A percentile compares a stretch with the other conserved stretches of the same genome.
These are phyloP conservation scores for Cheiracanthium punctorium DNA, from an alignment of 2,888 invertebrate genomes.

Conservation along the genomic window DNA sequence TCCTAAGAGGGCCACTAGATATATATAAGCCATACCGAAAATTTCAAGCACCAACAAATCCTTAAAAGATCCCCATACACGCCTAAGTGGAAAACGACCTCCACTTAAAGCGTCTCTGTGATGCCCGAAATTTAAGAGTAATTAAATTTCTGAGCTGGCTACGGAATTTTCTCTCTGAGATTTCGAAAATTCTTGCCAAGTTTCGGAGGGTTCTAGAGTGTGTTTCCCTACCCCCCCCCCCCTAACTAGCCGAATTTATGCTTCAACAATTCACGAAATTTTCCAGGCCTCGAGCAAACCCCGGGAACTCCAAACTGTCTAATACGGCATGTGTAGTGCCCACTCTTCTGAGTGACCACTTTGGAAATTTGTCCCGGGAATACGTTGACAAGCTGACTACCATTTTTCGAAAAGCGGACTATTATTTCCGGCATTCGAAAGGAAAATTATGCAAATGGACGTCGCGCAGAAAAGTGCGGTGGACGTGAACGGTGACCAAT, in stretches of 20 bases:
- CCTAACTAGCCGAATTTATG: background rate
- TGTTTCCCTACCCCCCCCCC: background rate
- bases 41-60: background rate
- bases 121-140: constrained; percentile 37
- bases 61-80: background rate
- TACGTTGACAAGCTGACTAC: background rate
- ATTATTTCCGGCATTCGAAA: background rate
- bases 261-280: background rate
- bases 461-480: too few species aligned
- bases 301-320: background rate
- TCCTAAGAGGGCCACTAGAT: background rate
- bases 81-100: background rate
- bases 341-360: background rate
- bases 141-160: constrained; percentile 58
- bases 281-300: background rate
- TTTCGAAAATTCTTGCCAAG: constrained; percentile 9
- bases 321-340: background rate
- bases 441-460: background rate
- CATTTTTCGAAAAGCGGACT: background rate
- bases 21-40: background rate
- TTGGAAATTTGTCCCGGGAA: background rate
- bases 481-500: too few species aligned
- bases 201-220: background rate
- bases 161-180: constrained; percentile 30
- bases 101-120: background rate